Percentiles rank a stretch among this genome's conserved stretches.
Conservation (phyloP, 2,888 invertebrate species). For the Sericinus montela region DNA sequence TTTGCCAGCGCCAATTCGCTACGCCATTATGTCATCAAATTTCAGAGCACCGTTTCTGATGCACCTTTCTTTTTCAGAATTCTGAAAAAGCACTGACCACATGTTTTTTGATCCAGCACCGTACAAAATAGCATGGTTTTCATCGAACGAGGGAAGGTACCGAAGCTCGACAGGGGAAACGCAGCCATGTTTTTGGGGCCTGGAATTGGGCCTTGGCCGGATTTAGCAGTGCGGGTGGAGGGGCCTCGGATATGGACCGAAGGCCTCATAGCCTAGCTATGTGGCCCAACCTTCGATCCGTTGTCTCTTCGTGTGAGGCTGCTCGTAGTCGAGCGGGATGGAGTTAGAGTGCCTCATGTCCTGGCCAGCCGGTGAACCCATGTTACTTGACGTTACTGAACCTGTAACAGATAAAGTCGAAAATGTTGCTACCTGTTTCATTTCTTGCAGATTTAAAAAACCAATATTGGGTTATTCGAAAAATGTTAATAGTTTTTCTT, state of each 20-base stretch:
- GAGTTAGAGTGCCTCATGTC: conserved; percentile 69
- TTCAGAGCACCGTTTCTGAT: conserved; percentile 47
- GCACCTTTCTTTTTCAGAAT: conserved; percentile 56
- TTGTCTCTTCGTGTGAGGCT: conserved; percentile 87
- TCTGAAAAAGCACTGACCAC: conserved; percentile 28
- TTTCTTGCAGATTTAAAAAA: too few relatives aligned
- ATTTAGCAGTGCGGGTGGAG: conserved; percentile 74
- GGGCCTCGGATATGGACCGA: conserved; percentile 72
- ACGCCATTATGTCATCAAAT: conserved; percentile 47
- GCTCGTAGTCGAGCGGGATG: conserved; percentile 74
- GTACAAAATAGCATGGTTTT: conserved; percentile 30
- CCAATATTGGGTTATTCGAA: too few relatives aligned
- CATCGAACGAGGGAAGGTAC: conserved; percentile 36
- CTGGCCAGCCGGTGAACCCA: conserved; percentile 84
- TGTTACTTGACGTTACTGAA: conserved; percentile 90
- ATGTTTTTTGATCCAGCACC: conserved; percentile 31
- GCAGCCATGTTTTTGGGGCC: conserved; percentile 31
- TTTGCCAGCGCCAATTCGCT: not conserved
- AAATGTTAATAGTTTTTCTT: too few relatives aligned
- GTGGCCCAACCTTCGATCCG: conserved; percentile 96
- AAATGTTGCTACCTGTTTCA: not conserved
- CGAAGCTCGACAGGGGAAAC: conserved; percentile 49
- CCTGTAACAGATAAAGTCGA: conserved; percentile 62
- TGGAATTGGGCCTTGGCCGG: conserved; percentile 30
- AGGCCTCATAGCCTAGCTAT: conserved; percentile 83